Percentiles rank a stretch among this genome's conserved stretches.
Evolutionary conservation across 2,888 invertebrate genomes (phyloP).

Genomic region (Alviniconcha strummeri): DNA sequence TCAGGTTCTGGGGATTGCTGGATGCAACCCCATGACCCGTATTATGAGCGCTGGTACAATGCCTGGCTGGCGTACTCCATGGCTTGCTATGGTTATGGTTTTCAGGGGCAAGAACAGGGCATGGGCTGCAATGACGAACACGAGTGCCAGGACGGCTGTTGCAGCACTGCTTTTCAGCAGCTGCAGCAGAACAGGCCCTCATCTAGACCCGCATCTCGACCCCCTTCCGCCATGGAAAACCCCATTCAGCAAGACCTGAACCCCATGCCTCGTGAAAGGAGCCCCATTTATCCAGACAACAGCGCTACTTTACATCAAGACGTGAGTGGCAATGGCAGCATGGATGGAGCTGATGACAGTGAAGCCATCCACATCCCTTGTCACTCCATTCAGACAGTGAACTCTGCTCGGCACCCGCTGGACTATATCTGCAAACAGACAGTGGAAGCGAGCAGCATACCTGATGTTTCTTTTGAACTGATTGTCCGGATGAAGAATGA

Average conservation of each 20-base stretch:
- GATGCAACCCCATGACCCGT: neutral
- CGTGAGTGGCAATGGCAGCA: neutral
- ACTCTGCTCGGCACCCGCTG: slow-evolving; percentile 10
- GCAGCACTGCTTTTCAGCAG: neutral
- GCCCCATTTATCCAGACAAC: neutral
- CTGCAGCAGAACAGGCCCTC: slow-evolving; percentile 1
- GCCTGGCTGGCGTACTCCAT: slow-evolving; percentile 27
- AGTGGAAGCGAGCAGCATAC: neutral
- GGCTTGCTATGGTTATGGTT: slow-evolving; percentile 28
- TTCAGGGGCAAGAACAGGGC: slow-evolving; percentile 18
- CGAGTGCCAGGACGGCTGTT: neutral
- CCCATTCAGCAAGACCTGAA: neutral
- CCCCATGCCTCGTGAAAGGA: neutral
- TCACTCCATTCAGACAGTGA: neutral
- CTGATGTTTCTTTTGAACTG: slow-evolving; percentile 5
- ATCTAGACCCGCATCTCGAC: neutral
- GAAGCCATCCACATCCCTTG: neutral
- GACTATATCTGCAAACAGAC: neutral
- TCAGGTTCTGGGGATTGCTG: slow-evolving; percentile 4
- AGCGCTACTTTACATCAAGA: neutral
- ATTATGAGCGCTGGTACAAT: slow-evolving; percentile 4
- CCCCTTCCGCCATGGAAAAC: neutral
- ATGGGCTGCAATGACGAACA: neutral
- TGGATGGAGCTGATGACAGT: too few species aligned
- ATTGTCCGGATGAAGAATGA: slow-evolving; percentile 11